Conservation (phyloP, 1,140 invertebrate genomes). For the Drosophila willistoni region DNA sequence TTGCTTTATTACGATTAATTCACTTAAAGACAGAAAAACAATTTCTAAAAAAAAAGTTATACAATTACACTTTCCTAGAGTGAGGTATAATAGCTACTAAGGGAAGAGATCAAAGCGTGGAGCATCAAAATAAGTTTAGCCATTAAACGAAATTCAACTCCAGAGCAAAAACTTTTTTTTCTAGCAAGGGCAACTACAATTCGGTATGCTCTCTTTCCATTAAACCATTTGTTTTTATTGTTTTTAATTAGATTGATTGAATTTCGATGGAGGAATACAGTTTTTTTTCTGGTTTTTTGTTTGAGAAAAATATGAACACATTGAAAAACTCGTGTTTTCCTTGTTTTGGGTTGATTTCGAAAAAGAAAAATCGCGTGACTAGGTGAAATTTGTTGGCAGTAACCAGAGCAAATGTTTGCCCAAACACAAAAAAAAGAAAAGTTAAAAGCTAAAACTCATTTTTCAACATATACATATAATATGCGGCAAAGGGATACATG, state of each 20-base stretch:
- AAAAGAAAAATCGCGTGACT: constrained; percentile 56
- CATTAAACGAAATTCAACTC: too few species aligned
- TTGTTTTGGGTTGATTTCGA: constrained; percentile 22
- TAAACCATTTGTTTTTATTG: constrained; percentile 55
- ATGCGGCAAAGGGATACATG: constrained; percentile 45
- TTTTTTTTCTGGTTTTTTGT: not conserved
- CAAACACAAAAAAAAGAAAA: constrained; percentile 45
- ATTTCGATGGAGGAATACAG: constrained; percentile 45
- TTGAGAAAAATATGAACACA: constrained; percentile 26
- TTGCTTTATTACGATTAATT: constrained; percentile 52
- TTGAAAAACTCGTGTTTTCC: constrained; percentile 28
- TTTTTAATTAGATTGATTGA: constrained; percentile 80
- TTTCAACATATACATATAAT: constrained; percentile 31
- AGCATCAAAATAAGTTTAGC: not conserved
- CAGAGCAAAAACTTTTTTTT: too few species aligned
- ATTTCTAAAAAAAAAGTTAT: constrained; percentile 22
- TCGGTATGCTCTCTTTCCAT: constrained; percentile 8
- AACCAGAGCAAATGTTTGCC: constrained; percentile 60
- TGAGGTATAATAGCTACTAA: not conserved
- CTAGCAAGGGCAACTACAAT: not conserved
- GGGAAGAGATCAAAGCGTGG: not conserved
- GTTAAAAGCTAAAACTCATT: constrained; percentile 39
- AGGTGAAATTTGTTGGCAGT: constrained; percentile 45
- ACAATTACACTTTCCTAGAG: not conserved
- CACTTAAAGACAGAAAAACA: constrained; percentile 42